Conservation (phyloP, 2,797 vertebrate species). For the Notolabrus celidotus region DNA sequence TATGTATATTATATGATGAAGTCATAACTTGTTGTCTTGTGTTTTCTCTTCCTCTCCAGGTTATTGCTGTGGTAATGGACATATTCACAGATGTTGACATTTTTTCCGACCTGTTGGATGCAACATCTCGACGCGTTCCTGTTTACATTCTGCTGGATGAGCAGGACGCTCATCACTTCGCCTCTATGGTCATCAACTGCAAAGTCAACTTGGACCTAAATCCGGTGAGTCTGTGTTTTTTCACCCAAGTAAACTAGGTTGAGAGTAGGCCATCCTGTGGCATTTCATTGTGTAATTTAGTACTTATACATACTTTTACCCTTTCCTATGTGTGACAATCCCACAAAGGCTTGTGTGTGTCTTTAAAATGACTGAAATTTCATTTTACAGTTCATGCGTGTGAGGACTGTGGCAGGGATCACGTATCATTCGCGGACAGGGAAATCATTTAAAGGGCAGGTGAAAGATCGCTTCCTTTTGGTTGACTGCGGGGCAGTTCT, state of each 20-base stretch:
- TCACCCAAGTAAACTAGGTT: neutral
- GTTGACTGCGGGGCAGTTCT: conserved; percentile 96
- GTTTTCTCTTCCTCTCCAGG: conserved; percentile 79
- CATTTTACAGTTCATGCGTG: conserved; percentile 91
- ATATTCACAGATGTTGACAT: conserved; percentile 96
- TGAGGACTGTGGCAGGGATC: conserved; percentile 93
- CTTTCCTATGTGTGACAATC: neutral
- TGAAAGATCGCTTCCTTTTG: conserved; percentile 96
- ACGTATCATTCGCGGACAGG: conserved; percentile 95
- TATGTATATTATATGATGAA: neutral
- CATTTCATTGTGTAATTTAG: neutral
- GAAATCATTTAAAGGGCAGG: conserved; percentile 95
- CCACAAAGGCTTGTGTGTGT: neutral
- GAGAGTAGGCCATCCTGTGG: neutral
- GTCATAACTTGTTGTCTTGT: conserved; percentile 1
- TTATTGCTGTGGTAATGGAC: conserved; percentile 98
- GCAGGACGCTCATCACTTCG: conserved; percentile 91
- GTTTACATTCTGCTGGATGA: conserved; percentile 97
- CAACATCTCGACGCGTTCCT: conserved; percentile 89
- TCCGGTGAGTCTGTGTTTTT: conserved; percentile 85
- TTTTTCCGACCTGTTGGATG: conserved; percentile 92
- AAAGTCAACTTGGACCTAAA: conserved; percentile 93
- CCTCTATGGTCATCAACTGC: conserved; percentile 92
- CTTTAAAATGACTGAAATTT: conserved; percentile 20
- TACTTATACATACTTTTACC: neutral